Evolutionary conservation across 2,113 vertebrate species (phyloP).

Genomic region (Prionailurus bengalensis): DNA sequence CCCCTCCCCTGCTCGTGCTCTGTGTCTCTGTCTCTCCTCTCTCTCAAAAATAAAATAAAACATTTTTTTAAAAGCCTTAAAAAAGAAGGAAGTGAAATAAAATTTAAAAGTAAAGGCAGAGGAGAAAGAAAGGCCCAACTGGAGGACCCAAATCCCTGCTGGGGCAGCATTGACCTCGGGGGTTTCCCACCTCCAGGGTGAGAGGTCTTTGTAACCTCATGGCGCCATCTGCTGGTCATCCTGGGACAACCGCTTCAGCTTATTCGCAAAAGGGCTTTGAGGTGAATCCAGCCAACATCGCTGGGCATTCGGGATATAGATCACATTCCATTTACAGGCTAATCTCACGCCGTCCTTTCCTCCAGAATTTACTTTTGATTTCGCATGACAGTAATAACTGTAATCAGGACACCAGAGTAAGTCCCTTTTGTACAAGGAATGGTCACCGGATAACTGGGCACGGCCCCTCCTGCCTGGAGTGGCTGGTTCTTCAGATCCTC

Average conservation of each 20-base stretch:
- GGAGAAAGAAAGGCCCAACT: not conserved
- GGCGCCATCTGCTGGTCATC: constrained; percentile 61
- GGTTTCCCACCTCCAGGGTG: not conserved
- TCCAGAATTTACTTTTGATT: constrained; percentile 36
- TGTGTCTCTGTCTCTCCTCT: no score
- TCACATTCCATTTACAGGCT: not conserved
- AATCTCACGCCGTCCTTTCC: not conserved
- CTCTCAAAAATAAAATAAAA: no score
- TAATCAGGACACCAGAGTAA: not conserved
- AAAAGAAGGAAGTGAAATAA: not conserved
- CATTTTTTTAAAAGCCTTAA: no score
- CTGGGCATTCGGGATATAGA: not conserved
- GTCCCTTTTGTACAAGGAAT: not conserved
- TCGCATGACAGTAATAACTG: not conserved
- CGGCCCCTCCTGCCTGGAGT: not conserved
- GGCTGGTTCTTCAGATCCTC: not conserved
- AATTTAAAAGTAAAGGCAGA: not conserved
- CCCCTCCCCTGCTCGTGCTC: no score
- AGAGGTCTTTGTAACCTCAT: constrained; percentile 16
- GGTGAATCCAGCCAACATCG: rapidly evolving
- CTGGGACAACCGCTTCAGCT: not conserved
- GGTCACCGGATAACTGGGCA: not conserved
- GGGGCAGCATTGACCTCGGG: rapidly evolving
- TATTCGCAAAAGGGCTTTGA: not conserved
- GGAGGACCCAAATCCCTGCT: not conserved